Conservation (phyloP, 2,797 vertebrate genomes). For the Ctenopoma kingsleyae region DNA sequence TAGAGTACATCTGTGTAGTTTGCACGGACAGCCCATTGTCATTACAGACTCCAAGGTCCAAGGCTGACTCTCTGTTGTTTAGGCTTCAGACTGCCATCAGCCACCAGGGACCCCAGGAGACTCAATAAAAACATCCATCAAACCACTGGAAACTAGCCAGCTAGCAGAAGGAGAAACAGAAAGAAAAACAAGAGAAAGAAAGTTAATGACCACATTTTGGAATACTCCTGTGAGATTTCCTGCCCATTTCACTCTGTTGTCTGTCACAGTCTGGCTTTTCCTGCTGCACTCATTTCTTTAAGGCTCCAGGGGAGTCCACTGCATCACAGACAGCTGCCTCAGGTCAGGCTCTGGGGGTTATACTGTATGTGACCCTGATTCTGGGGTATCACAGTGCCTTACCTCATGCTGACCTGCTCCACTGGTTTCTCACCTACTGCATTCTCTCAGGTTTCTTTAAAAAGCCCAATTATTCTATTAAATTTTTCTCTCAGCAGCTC, state of each 20-base stretch:
- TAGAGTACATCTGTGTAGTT: slow-evolving; percentile 23
- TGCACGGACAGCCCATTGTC: slow-evolving; percentile 47
- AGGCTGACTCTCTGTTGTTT: slow-evolving; percentile 49
- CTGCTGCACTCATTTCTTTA: slow-evolving; percentile 26
- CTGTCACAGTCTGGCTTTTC: slow-evolving; percentile 40
- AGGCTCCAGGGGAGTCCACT: slow-evolving; percentile 43
- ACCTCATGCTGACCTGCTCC: slow-evolving; percentile 52
- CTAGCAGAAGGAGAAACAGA: slow-evolving; percentile 20
- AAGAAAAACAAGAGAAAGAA: slow-evolving; percentile 37
- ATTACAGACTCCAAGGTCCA: slow-evolving; percentile 33
- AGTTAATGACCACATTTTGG: slow-evolving; percentile 70
- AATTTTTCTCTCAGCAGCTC: slow-evolving; percentile 27
- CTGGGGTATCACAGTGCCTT: slow-evolving; percentile 48
- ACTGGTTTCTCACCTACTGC: slow-evolving; percentile 44
- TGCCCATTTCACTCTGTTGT: slow-evolving; percentile 50
- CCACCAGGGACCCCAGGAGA: slow-evolving; percentile 54
- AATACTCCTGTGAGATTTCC: slow-evolving; percentile 56
- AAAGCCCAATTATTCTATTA: slow-evolving; percentile 76
- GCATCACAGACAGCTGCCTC: slow-evolving; percentile 73
- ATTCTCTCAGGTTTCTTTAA: slow-evolving; percentile 69
- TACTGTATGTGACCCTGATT: slow-evolving; percentile 67
- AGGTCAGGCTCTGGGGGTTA: slow-evolving; percentile 56
- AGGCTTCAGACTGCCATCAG: slow-evolving; percentile 60
- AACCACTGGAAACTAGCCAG: slow-evolving; percentile 52
- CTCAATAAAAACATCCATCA: slow-evolving; percentile 72